Percentiles rank a stretch among this genome's conserved stretches.
phyloP scores from a whole-genome alignment of 2,113 vertebrate species.

The Xyliphius kryptos region DNA sequence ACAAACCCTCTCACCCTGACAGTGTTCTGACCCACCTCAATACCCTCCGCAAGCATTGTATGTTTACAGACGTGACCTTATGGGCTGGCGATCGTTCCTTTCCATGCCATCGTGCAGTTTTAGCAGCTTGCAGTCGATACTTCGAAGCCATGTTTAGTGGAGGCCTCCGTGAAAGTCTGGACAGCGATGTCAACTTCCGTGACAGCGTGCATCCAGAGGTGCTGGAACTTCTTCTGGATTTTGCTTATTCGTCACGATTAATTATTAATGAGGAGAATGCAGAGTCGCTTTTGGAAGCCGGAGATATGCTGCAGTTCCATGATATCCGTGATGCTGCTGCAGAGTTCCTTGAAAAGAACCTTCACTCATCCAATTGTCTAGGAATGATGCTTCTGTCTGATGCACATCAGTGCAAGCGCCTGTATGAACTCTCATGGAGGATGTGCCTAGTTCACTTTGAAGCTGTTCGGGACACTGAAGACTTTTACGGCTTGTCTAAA shows the following conservation, averaged over 20 bases:
- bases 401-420: constrained; percentile 86
- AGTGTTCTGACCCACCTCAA: constrained; percentile 86
- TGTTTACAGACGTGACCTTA: constrained; percentile 91
- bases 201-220: constrained; percentile 91
- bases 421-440: constrained; percentile 85
- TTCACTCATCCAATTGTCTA: constrained; percentile 85
- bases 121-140: constrained; percentile 90
- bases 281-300: constrained; percentile 85
- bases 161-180: constrained; percentile 83
- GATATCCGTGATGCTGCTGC: constrained; percentile 85
- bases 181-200: constrained; percentile 83
- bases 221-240: constrained; percentile 88
- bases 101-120: constrained; percentile 83
- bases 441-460: constrained; percentile 92
- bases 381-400: constrained; percentile 91
- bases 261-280: constrained; percentile 92
- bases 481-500: constrained; percentile 83
- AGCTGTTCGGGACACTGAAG: constrained; percentile 76
- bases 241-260: constrained; percentile 86
- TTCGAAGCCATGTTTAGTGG: constrained; percentile 97
- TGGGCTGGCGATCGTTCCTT: constrained; percentile 86
- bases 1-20: constrained; percentile 89
- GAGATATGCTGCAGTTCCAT: constrained; percentile 92
- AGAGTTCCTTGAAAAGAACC: constrained; percentile 88
- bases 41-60: constrained; percentile 80